Base-by-base conservation (phyloP, 2,888 invertebrate species). In the Dermolepida albohirtum region DNA sequence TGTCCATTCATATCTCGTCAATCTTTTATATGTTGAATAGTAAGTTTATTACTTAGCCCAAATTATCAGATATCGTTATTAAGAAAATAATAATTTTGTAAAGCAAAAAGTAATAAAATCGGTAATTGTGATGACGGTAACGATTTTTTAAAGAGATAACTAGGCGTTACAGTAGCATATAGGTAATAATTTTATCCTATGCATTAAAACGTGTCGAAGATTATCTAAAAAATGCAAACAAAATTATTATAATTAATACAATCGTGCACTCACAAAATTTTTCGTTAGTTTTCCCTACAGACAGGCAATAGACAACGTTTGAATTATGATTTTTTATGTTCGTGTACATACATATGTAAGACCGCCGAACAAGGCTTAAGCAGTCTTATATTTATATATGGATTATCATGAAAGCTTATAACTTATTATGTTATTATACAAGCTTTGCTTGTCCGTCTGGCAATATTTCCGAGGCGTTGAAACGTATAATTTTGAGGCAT, bases 401-500 rank as follows among this genome's bases (percentile, higher is more conserved):
- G 43, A 22, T 43, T 59, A 29, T 47, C 59, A 44, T 14, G 34
- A n/a, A 34, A 14, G n/a, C 5, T 6, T 44, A 27, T 44, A 44
- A 44, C n/a, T n/a, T n/a, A n/a, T n/a, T n/a, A n/a, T n/a, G n/a
- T n/a, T n/a, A n/a, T 29, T 44, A 14, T 29, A 12, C 14, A 7
- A 34, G 34, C 29, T 47, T 27, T 10, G 16, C 12, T 34, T 44
- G 29, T 29, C 14, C 29, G 14, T 59, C 8, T 44, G 27, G 47
- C 8, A 44, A 7, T 11, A 12, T 44, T 59, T 59, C 5, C 34
- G n/a, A 41, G 34, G 14, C 12, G 27, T 44, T 27, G 43, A 22
- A 47, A 14, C 34, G 44, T 44, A 14, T 59, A 59, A 59, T 59
- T 44, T 59, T 27, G 14, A 29, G 47, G 34, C 43, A 59, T 59